Evolutionary conservation across 23 tunicate genomes (phyloP), one percentile per base, ranked within the genome.

Genomic region (Ciona savignyi): DNA sequence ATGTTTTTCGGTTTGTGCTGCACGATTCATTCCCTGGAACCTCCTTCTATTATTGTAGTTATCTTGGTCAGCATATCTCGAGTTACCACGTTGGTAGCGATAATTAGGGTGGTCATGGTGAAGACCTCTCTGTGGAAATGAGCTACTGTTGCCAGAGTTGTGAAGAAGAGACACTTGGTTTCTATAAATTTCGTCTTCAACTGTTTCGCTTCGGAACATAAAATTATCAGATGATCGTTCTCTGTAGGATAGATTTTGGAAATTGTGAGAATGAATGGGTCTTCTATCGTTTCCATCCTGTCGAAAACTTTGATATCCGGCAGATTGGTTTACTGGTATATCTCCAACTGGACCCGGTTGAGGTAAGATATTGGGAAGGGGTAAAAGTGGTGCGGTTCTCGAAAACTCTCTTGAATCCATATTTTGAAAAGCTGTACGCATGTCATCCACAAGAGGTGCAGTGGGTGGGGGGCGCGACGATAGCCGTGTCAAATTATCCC

Each of bases 401-500:
- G 15, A 6, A 15, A 42, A 42, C 9, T 42, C 56, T 42, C 56
- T 42, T 42, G 56, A 42, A 42, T 42, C 56, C 15, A 9, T 42
- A 15, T 15, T 15, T 42, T 42, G 56, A 15, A 6, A 42, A 6
- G 56, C 11, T 6, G 56, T 15, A 42, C 56, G 56, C 9, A 42
- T 9, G 56, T 42, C 56, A 15, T 42, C 56, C 15, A 42, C 56
- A 6, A 15, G 56, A 15, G 56, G 56, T 42, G 15, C 73, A 2
- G 21, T 69, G 23, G 73, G 73, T 69, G 76, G 27, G 33, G 76
- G 76, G 6, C 34, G 29, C 15, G 56, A 42, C 15, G 56, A 42
- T 42, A 42, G 11, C 15, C 56, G 56, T 6, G 11, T 42, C 15
- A 42, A 42, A 42, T 68, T 64, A 22, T 66, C 70, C 23, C 76